These are phyloP conservation scores for Actinernus sp. DNA, from an alignment of 92 coral and sea anemone genomes.

Conservation along the genomic window DNA sequence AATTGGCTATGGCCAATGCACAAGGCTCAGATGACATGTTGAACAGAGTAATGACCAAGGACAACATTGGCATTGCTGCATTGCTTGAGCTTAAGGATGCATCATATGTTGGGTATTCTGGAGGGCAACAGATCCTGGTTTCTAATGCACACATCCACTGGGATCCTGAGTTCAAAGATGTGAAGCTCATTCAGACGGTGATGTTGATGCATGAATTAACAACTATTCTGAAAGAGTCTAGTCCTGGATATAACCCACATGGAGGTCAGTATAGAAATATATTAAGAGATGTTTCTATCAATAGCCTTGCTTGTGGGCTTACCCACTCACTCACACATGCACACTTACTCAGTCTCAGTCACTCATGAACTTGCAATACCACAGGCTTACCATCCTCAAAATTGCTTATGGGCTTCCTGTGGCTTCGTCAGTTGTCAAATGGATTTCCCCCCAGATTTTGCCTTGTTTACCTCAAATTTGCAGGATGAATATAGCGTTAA, in stretches of 20 bases:
- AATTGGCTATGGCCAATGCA: constrained; percentile 96
- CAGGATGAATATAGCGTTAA: no score
- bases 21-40: constrained; percentile 98
- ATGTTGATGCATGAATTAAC: constrained; percentile 94
- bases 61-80: constrained; percentile 96
- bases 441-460: no score
- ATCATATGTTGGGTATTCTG: constrained; percentile 58
- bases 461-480: no score
- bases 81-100: constrained; percentile 90
- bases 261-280: constrained; percentile 90
- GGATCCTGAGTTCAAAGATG: constrained; percentile 99
- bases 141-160: constrained; percentile 99
- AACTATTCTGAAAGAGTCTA: constrained; percentile 88
- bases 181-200: constrained; percentile 95
- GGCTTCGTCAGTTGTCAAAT: no score
- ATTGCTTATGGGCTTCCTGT: no score
- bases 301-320: no score
- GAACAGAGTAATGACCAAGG: constrained; percentile 99
- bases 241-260: constrained; percentile 80
- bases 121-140: constrained; percentile 88
- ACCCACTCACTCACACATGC: no score
- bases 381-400: no score
- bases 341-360: no score
- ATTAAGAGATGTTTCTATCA: no score
- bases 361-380: no score